phyloP scores from a whole-genome alignment of 1,140 invertebrate genomes.

The Lepeophtheirus salmonis region DNA sequence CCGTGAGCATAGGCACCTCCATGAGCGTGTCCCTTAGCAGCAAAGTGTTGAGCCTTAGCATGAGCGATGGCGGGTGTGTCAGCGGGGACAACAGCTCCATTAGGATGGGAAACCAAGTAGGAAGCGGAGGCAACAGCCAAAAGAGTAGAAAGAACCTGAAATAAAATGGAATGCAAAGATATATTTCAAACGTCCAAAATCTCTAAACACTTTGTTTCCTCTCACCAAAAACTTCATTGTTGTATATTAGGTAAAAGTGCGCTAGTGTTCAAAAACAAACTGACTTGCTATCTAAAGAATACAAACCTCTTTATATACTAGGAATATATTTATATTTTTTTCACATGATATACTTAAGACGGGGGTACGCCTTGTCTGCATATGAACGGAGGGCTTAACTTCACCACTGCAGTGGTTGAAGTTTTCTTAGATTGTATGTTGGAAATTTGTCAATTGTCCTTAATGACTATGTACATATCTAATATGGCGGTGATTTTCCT shows the following conservation, averaged over 20 bases:
- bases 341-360: no score
- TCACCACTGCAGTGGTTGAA: no score
- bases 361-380: no score
- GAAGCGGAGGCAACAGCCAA: neutral
- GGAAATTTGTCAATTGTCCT: no score
- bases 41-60: conserved; percentile 8
- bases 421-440: no score
- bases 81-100: conserved; percentile 5
- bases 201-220: no score
- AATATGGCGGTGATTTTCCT: no score
- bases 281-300: neutral
- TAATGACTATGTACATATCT: no score
- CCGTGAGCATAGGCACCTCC: neutral
- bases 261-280: neutral
- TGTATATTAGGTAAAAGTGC: neutral
- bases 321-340: no score
- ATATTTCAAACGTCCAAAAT: no score
- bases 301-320: neutral
- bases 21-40: conserved; percentile 1
- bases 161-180: neutral
- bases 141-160: neutral
- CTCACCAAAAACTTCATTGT: neutral
- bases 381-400: no score
- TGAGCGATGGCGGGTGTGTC: neutral
- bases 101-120: neutral